Evolutionary conservation across 2,797 vertebrate genomes (phyloP).

Genomic region (Neosilurus mollespiculum): DNA sequence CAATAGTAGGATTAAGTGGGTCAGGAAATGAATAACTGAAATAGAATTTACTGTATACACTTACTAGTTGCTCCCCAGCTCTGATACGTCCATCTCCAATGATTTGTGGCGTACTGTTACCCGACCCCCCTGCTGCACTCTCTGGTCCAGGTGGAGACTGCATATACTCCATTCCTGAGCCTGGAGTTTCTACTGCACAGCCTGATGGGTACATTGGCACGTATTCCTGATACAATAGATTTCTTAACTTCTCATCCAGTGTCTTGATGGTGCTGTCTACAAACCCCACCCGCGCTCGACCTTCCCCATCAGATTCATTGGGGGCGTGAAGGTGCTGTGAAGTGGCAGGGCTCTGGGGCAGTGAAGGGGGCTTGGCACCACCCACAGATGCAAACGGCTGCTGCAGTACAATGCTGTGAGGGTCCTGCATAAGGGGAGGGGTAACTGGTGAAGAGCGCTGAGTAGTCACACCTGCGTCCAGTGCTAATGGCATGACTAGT

Average conservation of each 20-base stretch:
- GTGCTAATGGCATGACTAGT: constrained; percentile 74
- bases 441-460: constrained; percentile 65
- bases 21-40: neutral
- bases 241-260: constrained; percentile 93
- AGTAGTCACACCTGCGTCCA: constrained; percentile 66
- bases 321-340: constrained; percentile 72
- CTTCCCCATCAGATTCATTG: constrained; percentile 86
- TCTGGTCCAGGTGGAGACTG: constrained; percentile 80
- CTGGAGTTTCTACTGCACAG: constrained; percentile 73
- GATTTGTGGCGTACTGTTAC: constrained; percentile 73
- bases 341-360: constrained; percentile 78
- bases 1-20: neutral
- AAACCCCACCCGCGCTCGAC: constrained; percentile 83
- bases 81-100: constrained; percentile 74
- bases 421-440: constrained; percentile 68
- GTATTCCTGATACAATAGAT: constrained; percentile 91
- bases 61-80: constrained; percentile 75
- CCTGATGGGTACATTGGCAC: constrained; percentile 79
- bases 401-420: constrained; percentile 75
- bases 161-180: constrained; percentile 80
- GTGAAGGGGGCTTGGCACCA: constrained; percentile 72
- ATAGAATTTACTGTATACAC: constrained; percentile 6
- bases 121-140: constrained; percentile 70
- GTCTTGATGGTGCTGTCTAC: constrained; percentile 96
- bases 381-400: constrained; percentile 74